Base-by-base conservation (phyloP, 2,888 invertebrate species). In the Conus canariensis region DNA sequence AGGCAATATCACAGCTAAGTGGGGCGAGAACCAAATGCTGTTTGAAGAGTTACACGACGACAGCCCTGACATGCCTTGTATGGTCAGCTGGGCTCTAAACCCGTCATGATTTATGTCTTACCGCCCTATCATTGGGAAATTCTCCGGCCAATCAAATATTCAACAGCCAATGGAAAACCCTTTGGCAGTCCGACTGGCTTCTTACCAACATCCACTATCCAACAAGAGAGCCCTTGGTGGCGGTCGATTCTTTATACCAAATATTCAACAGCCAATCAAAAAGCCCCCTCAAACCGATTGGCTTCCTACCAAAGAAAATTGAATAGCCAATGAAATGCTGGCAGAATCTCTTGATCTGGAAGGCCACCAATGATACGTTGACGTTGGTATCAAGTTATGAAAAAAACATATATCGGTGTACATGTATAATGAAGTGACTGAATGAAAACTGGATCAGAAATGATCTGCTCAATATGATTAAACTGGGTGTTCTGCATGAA, bases 361-460 rank as follows among this genome's bases (percentile, higher is more conserved):
- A 45, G 30, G 74, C 87, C 70, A 70, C 87, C 87, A 87, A 74
- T 87, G 70, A 87, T 74, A 70, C 25, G 56, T 3, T 64, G 16
- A 64, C 4, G 4, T 30, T 30, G 30, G 16, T 64, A 14, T 14
- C 64, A 64, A 64, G 64, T 64, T 64, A 10, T 64, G 12, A 64
- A 16, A 16, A 64, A 64, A 14, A 64, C 6, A 64, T 58, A 12
- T 59, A 59, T 25, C 25, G 25, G 10, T 60, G 7, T 83, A 25
- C 58, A 83, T 22, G 3, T 58, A 83, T 22, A 45, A 45, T 83
- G 22, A 58, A 58, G 58, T 58, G 58, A 83, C 9, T 58, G 83
- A 83, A 58, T 22, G 22, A 83, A 83, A 83, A 83, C n/a, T 58
- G 12, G 16, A 80, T 12, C 9, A 16, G 22, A 14, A 12, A 6